Conservation (phyloP, 2,113 vertebrate genomes). For the Fulmarus glacialis region DNA sequence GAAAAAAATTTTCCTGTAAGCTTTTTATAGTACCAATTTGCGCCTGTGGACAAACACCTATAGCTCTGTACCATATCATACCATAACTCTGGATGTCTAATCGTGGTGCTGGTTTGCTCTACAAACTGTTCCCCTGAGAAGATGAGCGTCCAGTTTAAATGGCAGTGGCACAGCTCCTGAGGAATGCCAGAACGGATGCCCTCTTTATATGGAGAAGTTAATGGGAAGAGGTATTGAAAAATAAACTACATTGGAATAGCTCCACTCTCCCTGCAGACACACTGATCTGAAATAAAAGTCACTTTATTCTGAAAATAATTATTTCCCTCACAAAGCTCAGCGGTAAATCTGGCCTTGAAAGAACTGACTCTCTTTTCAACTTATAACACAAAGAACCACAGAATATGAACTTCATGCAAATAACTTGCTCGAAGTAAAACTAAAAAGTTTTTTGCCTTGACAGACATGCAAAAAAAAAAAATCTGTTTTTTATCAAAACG, state of each 20-base stretch:
- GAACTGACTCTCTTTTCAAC: constrained; percentile 7
- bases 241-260: not conserved
- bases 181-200: not conserved
- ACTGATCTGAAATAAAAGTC: constrained; percentile 29
- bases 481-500: not conserved
- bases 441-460: not conserved
- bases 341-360: constrained; percentile 32
- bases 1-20: not conserved
- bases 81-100: not conserved
- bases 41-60: not conserved
- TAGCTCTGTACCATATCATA: not conserved
- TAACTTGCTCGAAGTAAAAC: not conserved
- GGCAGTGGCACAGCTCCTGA: not conserved
- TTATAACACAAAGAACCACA: constrained; percentile 10
- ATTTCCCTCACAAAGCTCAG: constrained; percentile 51
- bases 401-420: constrained; percentile 45
- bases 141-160: not conserved
- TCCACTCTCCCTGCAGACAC: not conserved
- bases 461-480: rapidly evolving
- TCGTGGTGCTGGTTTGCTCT: not conserved
- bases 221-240: not conserved
- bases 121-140: not conserved
- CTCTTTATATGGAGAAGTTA: not conserved
- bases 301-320: constrained; percentile 58
- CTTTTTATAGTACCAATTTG: not conserved